Conservation (phyloP, 2,113 vertebrate genomes). For the Arenaria interpres region DNA sequence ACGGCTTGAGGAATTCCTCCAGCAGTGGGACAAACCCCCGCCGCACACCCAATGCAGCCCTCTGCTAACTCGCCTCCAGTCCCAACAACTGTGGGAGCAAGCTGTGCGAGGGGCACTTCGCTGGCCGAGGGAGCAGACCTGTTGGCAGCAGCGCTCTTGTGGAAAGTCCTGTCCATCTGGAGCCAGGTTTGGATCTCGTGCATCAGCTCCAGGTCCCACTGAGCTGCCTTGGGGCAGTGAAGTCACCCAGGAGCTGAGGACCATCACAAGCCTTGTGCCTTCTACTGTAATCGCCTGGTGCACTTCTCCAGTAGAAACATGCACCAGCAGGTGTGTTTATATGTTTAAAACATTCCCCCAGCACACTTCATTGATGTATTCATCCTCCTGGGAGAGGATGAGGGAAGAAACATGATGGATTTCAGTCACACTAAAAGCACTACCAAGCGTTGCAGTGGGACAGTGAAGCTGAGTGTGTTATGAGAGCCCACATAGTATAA, state of each 20-base stretch:
- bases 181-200: background rate
- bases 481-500: background rate
- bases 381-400: background rate
- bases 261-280: background rate
- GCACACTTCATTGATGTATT: background rate
- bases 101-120: background rate
- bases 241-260: background rate
- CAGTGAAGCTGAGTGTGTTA: background rate
- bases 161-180: background rate
- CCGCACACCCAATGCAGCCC: background rate
- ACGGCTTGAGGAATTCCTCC: background rate
- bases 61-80: accelerated
- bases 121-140: background rate
- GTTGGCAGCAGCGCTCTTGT: background rate
- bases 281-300: background rate
- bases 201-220: background rate
- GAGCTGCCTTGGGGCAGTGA: background rate
- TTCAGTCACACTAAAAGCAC: background rate
- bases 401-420: background rate
- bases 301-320: background rate
- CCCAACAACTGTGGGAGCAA: accelerated
- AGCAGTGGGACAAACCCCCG: background rate
- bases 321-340: background rate
- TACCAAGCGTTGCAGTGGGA: accelerated
- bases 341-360: background rate